Evolutionary conservation across 2,888 invertebrate species (phyloP), one percentile per base, ranked within the genome.

Genomic region (Blera fallax): DNA sequence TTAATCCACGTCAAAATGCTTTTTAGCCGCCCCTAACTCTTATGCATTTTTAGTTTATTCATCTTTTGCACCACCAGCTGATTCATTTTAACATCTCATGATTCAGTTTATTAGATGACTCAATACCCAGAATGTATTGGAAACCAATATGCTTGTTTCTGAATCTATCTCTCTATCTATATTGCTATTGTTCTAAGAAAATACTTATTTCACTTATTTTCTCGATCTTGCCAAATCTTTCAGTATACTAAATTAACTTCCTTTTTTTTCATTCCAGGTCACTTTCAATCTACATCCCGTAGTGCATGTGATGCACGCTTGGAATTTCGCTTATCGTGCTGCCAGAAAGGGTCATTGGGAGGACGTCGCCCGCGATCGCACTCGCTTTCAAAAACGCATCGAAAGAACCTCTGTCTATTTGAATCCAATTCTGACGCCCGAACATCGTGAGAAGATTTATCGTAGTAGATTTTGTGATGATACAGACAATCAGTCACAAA

Each of bases 271-370:
- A 29, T 21, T 90, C 48, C 92, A 95, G 95, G 95, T 95, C 24
- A 93, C 91, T 8, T 95, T 95, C 90, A 93, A 94, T 11, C 87
- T 91, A 1, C 93, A 93, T 0, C 94, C 94, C 0, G 92, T 93
- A 80, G 93, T 95, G 50, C 94, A 93, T 89, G 93, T 93, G 64
- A 94, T 95, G 93, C 90, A 93, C 4, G 93, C 94, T 1, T 95
- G 95, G 95, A 90, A 93, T 64, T 94, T 92, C 89, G 95, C 95
- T 0, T 94, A 94, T 82, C 91, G 94, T 4, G 93, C 94, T 58
- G 94, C 95, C 8, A 91, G 95, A 6, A 93, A 93, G 29, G 94
- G 95, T 0, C 93, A 93, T 74, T 95, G 95, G 95, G 94, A 95
- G 89, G 90, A 93, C 79, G 91, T 92, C 87, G 94, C 93, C 0